Evolutionary conservation across 2,888 invertebrate species (phyloP).

Genomic region (Drosophila subquinaria): DNA sequence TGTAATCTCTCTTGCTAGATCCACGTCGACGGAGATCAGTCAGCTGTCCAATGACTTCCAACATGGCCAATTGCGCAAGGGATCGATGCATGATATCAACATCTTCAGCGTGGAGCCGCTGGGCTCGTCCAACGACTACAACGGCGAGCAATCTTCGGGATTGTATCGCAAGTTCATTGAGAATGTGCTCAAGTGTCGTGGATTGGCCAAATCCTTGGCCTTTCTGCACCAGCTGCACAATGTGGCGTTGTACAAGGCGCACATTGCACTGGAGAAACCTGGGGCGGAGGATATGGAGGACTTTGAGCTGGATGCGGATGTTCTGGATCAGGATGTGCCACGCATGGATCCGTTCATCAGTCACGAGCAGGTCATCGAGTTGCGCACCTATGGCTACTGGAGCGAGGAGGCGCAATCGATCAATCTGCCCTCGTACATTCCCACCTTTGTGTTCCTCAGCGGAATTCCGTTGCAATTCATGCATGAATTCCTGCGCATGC

Average conservation of each 20-base stretch:
- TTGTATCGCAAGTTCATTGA: conserved; percentile 92
- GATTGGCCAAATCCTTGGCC: conserved; percentile 92
- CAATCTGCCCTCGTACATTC: conserved; percentile 93
- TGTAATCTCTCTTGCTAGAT: conserved; percentile 53
- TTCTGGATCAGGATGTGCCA: conserved; percentile 85
- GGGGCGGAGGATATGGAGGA: conserved; percentile 77
- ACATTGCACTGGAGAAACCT: conserved; percentile 89
- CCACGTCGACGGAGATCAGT: conserved; percentile 83
- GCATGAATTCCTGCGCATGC: conserved; percentile 94
- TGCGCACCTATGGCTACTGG: conserved; percentile 90
- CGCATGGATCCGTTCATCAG: conserved; percentile 84
- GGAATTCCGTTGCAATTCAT: conserved; percentile 95
- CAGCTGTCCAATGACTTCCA: conserved; percentile 78
- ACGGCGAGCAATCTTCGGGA: conserved; percentile 86
- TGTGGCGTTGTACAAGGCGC: conserved; percentile 89
- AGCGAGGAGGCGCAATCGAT: conserved; percentile 91
- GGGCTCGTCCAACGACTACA: conserved; percentile 86
- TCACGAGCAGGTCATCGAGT: conserved; percentile 83
- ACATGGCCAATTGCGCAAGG: conserved; percentile 69
- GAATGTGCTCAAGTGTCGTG: conserved; percentile 94
- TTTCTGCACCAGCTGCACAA: conserved; percentile 91
- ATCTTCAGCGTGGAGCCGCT: conserved; percentile 87
- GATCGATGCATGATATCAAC: conserved; percentile 84
- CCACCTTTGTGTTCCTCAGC: conserved; percentile 94
- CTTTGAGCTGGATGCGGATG: conserved; percentile 84